Conservation (phyloP, 2,888 invertebrate genomes). For the Drosophila helvetica region DNA sequence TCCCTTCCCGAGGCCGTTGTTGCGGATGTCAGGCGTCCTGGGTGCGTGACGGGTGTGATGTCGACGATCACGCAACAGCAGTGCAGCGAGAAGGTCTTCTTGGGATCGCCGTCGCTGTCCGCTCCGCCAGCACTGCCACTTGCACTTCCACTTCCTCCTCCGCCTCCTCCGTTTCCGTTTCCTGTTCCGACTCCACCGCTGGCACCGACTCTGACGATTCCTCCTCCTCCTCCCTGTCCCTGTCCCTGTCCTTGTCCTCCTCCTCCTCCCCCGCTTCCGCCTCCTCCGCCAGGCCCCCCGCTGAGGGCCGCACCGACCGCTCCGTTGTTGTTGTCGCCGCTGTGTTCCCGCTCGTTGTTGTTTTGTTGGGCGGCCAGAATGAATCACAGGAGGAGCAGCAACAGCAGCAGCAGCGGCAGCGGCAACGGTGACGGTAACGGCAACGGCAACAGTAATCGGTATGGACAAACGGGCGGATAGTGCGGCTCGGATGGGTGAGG, state of each 20-base stretch:
- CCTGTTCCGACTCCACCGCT: conserved; percentile 5
- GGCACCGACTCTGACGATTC: conserved; percentile 59
- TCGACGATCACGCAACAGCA: conserved; percentile 85
- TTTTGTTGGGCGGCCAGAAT: conserved; percentile 85
- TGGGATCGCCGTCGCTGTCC: conserved; percentile 78
- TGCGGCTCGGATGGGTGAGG: neutral
- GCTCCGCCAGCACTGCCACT: conserved; percentile 42
- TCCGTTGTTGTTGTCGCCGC: conserved; percentile 82
- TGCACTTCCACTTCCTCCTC: conserved; percentile 25
- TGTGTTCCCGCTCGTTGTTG: conserved; percentile 82
- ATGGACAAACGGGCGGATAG: neutral
- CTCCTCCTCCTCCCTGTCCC: conserved; percentile 17
- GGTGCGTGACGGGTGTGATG: conserved; percentile 84
- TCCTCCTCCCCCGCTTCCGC: conserved; percentile 40
- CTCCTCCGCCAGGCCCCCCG: conserved; percentile 42
- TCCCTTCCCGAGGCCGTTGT: conserved; percentile 84
- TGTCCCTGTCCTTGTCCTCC: conserved; percentile 48
- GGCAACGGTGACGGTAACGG: conserved; percentile 9
- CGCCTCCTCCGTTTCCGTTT: conserved; percentile 25
- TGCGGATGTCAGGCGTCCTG: conserved; percentile 83
- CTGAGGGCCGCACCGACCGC: conserved; percentile 58
- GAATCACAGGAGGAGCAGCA: conserved; percentile 72
- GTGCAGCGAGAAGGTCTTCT: conserved; percentile 84
- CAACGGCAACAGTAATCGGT: neutral
- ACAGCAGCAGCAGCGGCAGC: conserved; percentile 46